Evolutionary conservation across 2,797 vertebrate species (phyloP).

Genomic region (Margarornis squamiger): DNA sequence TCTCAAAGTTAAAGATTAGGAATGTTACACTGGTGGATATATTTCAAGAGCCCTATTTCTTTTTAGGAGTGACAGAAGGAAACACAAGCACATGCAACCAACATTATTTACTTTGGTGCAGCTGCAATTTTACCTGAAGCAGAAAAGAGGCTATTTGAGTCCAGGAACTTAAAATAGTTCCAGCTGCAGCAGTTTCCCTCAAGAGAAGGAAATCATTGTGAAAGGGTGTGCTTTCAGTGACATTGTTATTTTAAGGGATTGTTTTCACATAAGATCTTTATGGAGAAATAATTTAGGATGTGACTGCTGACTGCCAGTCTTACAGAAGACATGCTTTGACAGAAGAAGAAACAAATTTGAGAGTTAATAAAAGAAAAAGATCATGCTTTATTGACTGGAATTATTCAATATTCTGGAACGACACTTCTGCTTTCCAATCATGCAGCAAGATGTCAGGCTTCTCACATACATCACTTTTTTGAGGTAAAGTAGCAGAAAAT

Average conservation of each 20-base stretch:
- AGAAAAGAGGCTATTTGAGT: neutral
- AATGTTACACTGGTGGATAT: rapidly evolving
- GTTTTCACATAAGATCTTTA: neutral
- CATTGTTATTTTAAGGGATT: neutral
- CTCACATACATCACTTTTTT: neutral
- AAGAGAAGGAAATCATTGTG: neutral
- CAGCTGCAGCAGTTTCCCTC: neutral
- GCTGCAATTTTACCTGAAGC: neutral
- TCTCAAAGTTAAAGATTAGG: neutral
- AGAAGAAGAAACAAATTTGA: neutral
- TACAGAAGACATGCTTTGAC: neutral
- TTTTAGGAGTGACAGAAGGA: neutral
- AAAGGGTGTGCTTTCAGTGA: neutral
- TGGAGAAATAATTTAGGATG: neutral
- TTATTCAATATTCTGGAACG: neutral
- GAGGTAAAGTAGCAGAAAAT: neutral
- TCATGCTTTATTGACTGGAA: neutral
- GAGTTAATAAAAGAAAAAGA: neutral
- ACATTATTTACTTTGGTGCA: neutral
- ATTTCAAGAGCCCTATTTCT: neutral
- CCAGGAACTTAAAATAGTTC: neutral
- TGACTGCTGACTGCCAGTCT: neutral
- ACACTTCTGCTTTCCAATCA: neutral
- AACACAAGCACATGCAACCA: neutral
- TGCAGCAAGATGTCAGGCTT: neutral